These are phyloP conservation scores for Ophthalmotilapia sp. DNA, from an alignment of 2,113 vertebrate genomes.

Conservation along the genomic window DNA sequence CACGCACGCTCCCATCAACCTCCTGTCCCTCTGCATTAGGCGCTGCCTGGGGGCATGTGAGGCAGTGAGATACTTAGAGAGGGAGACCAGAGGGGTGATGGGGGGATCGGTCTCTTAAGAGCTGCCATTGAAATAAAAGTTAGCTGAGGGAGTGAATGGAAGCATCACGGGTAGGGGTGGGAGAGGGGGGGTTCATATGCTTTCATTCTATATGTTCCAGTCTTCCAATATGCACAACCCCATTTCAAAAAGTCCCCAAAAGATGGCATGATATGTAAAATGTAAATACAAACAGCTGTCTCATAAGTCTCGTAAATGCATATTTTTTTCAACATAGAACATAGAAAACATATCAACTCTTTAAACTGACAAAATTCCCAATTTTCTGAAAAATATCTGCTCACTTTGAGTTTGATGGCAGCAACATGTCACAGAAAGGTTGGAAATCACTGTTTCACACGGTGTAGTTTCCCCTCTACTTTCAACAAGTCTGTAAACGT, in stretches of 20 bases:
- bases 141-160: neutral
- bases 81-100: constrained; percentile 10
- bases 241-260: neutral
- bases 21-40: constrained; percentile 67
- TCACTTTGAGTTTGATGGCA: neutral
- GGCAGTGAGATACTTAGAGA: constrained; percentile 37
- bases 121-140: constrained; percentile 70
- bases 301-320: neutral
- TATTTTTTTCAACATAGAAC: accelerated
- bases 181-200: neutral
- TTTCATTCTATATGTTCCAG: neutral
- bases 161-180: neutral
- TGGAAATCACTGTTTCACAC: neutral
- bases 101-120: constrained; percentile 51
- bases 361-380: neutral
- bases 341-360: neutral
- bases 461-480: neutral
- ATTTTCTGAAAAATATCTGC: neutral
- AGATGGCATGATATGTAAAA: accelerated
- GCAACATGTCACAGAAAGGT: accelerated
- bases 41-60: constrained; percentile 58
- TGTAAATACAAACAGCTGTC: neutral
- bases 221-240: neutral
- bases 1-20: constrained; percentile 18
- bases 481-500: neutral